Percentiles rank a stretch among this genome's conserved stretches.
These are phyloP conservation scores for Esperia sulphurella DNA, from an alignment of 2,888 invertebrate genomes.

Conservation along the genomic window DNA sequence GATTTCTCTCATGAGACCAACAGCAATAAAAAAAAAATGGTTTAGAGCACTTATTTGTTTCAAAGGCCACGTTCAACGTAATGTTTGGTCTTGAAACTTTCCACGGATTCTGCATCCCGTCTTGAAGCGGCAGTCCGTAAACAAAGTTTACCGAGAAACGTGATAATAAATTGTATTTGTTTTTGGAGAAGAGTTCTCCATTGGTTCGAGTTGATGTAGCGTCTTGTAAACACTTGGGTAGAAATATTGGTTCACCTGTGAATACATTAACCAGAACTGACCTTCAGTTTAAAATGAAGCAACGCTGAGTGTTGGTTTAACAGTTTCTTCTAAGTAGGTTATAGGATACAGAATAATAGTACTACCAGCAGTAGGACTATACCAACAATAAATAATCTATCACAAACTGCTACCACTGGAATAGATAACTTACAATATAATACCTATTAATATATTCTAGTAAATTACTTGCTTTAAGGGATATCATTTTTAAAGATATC, in stretches of 20 bases:
- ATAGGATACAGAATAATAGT: too few relatives aligned
- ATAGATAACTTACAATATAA: too few relatives aligned
- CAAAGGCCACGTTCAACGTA: slow-evolving; percentile 10
- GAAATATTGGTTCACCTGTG: slow-evolving; percentile 17
- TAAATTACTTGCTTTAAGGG: too few relatives aligned
- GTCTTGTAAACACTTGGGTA: slow-evolving; percentile 13
- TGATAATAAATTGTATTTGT: slow-evolving; percentile 14
- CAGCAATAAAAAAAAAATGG: too few relatives aligned
- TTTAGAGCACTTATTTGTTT: neutral
- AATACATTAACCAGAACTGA: slow-evolving; percentile 9
- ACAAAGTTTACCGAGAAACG: slow-evolving; percentile 8
- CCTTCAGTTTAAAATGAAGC: slow-evolving; percentile 6
- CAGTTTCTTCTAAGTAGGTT: neutral
- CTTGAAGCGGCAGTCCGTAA: slow-evolving; percentile 4
- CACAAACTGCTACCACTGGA: neutral
- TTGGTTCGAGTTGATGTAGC: slow-evolving; percentile 8
- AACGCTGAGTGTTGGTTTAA: neutral
- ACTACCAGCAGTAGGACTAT: too few relatives aligned
- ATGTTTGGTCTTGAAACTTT: slow-evolving; percentile 22
- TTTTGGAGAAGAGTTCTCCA: slow-evolving; percentile 6
- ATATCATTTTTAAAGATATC: too few relatives aligned
- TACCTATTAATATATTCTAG: too few relatives aligned
- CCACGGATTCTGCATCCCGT: slow-evolving; percentile 24
- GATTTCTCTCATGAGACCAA: too few relatives aligned
- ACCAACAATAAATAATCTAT: too few relatives aligned